These are phyloP conservation scores for Bucco capensis DNA, from an alignment of 2,113 vertebrate genomes.

Conservation along the genomic window DNA sequence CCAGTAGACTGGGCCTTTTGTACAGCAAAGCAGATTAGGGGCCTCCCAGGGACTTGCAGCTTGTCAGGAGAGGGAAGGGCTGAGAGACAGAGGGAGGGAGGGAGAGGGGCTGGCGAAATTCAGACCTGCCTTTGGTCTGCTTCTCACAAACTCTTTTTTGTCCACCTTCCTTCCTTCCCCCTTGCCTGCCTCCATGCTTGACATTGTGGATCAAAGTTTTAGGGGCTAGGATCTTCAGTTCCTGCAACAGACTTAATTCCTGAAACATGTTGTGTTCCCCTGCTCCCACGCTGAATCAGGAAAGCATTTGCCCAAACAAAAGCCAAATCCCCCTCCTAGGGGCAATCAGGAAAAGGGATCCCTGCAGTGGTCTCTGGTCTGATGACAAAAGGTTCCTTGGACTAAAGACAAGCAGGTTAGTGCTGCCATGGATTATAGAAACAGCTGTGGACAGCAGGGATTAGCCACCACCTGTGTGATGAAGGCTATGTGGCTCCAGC, in stretches of 20 bases:
- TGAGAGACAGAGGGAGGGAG: not conserved
- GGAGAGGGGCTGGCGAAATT: not conserved
- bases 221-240: not conserved
- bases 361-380: not conserved
- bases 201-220: not conserved
- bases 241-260: not conserved
- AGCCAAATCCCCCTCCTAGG: constrained; percentile 23
- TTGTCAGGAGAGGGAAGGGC: not conserved
- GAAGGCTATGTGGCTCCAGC: not conserved
- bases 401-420: constrained; percentile 4
- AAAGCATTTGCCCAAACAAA: constrained; percentile 38
- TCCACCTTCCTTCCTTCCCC: not conserved
- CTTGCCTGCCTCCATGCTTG: rapidly evolving
- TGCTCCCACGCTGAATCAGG: not conserved
- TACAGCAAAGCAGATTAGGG: constrained; percentile 54
- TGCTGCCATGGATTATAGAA: not conserved
- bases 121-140: not conserved
- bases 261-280: not conserved
- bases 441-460: constrained; percentile 6
- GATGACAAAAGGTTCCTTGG: constrained; percentile 27
- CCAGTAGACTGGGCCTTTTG: constrained; percentile 38
- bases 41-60: constrained; percentile 32
- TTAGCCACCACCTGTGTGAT: constrained; percentile 26
- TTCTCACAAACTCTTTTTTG: not conserved
- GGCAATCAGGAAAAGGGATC: constrained; percentile 4